Conservation (phyloP, 2,113 vertebrate genomes). For the Chroicocephalus ridibundus region DNA sequence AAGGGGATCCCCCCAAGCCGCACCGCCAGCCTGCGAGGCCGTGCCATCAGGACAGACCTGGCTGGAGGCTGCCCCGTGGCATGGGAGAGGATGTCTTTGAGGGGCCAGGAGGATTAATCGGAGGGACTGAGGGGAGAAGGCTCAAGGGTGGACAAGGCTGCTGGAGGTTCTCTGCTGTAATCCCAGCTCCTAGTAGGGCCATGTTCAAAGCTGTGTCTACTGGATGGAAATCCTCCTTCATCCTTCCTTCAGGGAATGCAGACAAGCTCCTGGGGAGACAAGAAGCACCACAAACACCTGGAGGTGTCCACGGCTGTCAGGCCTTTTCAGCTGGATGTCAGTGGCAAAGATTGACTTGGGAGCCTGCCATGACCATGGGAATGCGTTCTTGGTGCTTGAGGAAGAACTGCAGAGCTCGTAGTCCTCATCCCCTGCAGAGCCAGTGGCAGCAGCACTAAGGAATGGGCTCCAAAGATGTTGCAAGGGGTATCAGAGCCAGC, state of each 20-base stretch:
- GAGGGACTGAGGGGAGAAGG: neutral
- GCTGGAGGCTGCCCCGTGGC: rapidly evolving
- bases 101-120: neutral
- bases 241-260: neutral
- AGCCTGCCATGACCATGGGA: neutral
- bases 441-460: neutral
- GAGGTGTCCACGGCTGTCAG: neutral
- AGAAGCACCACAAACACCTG: neutral
- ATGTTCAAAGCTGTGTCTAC: neutral
- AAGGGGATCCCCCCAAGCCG: neutral
- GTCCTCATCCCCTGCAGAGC: neutral
- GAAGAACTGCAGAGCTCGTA: neutral
- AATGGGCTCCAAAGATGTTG: neutral
- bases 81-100: neutral
- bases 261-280: neutral
- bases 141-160: neutral
- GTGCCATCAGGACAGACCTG: too few relatives aligned
- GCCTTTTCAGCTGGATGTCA: neutral
- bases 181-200: neutral
- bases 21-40: neutral
- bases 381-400: neutral
- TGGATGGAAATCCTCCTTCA: neutral
- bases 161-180: neutral
- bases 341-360: neutral
- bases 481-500: too few relatives aligned